These are phyloP conservation scores for Menura novaehollandiae DNA, from an alignment of 2,113 vertebrate species.

Conservation along the genomic window DNA sequence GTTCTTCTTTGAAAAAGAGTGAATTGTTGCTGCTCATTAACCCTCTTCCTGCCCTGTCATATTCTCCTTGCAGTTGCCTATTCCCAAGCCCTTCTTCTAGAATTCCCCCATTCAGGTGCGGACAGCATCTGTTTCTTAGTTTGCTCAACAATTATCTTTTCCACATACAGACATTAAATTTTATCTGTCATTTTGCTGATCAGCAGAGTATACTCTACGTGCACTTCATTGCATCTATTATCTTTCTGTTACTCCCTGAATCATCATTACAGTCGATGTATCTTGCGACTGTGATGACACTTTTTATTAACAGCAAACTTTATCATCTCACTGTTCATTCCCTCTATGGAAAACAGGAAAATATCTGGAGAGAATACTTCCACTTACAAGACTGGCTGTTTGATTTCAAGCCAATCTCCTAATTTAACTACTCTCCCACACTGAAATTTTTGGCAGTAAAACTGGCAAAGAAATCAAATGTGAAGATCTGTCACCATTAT, in stretches of 20 bases:
- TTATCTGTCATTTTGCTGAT: background rate
- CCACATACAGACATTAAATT: background rate
- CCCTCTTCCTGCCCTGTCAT: background rate
- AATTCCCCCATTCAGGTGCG: rapidly evolving
- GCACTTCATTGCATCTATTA: background rate
- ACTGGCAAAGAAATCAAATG: background rate
- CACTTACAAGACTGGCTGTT: background rate
- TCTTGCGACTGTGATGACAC: background rate
- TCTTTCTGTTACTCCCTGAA: background rate
- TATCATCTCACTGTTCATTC: background rate
- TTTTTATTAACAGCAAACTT: background rate
- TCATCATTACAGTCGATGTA: background rate
- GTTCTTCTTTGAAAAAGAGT: background rate
- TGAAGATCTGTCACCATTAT: background rate
- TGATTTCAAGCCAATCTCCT: background rate
- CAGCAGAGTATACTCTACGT: background rate
- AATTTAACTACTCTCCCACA: background rate
- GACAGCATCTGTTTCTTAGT: background rate
- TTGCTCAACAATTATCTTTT: background rate
- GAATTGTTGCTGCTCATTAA: background rate
- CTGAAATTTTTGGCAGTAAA: background rate
- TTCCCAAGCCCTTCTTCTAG: background rate
- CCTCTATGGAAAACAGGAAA: background rate
- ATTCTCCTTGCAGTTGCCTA: background rate
- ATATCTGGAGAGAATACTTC: background rate